Evolutionary conservation across 2,888 invertebrate species (phyloP), one percentile per base, ranked within the genome.

Genomic region (Sesia bembeciformis): DNA sequence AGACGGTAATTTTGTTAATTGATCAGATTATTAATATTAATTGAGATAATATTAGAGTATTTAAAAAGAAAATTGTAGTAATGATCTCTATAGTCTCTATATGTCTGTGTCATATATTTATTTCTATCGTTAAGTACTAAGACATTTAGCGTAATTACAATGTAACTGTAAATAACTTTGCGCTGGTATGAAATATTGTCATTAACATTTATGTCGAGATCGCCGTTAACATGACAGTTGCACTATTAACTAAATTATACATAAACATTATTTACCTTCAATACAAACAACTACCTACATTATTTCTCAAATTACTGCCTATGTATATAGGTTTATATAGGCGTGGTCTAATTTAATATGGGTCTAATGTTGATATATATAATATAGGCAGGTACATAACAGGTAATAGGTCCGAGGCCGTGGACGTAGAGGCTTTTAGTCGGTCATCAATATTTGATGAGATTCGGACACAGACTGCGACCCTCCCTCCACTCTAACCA

Each of bases 361-460:
- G 76, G 71, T 62, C 73, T 74, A 70, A 70, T 74, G 65, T 23
- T 23, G 23, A 23, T 23, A 23, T 23, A 23, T 23, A 23, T 23
- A 23, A 65, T 64, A 64, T 66, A 40, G 40, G 52, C 7, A 40
- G 8, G 40, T 39, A 52, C n/a, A n/a, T 52, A 52, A 40, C 6
- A 40, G 5, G 40, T 23, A 52, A 40, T 39, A 40, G 23, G 52
- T 7, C 40, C 56, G 56, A 58, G 62, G 52, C 54, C 63, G 8
- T 52, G 40, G 67, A 66, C 60, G 64, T 67, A 64, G 68, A 76
- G 68, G 82, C 80, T 83, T 80, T 84, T 76, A 81, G 74, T 69
- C 69, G 63, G 57, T 58, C 71, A 71, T 87, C 80, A 86, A 87
- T 87, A 84, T 84, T 87, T 82, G 81, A 88, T 86, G 83, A 80